Conservation (phyloP, 2,797 vertebrate species). For the Syndactyla subalaris region DNA sequence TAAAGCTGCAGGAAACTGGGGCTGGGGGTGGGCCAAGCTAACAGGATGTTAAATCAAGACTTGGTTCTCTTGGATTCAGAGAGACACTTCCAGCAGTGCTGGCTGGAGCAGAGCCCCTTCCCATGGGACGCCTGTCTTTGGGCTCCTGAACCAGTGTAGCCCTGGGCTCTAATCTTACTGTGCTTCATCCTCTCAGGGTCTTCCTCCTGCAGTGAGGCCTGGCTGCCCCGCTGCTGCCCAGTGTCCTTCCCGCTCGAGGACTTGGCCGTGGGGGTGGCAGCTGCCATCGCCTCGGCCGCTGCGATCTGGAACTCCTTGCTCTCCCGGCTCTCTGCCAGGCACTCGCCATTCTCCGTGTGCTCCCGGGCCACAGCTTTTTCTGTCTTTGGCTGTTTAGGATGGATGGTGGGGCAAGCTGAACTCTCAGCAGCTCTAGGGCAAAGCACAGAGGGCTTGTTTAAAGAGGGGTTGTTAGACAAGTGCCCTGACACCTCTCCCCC, state of each 20-base stretch:
- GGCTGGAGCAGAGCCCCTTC: background rate
- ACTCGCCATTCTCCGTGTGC: conserved; percentile 87
- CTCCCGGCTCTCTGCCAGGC: conserved; percentile 71
- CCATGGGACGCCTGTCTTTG: accelerated
- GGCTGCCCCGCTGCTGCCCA: conserved; percentile 72
- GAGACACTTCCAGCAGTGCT: accelerated
- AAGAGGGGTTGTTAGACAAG: conserved; percentile 43
- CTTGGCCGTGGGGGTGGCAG: conserved; percentile 60
- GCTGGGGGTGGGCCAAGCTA: background rate
- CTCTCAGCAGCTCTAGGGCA: conserved; percentile 86
- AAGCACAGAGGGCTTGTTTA: conserved; percentile 64
- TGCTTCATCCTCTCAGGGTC: conserved; percentile 94
- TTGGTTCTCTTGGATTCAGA: background rate
- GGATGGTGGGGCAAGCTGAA: conserved; percentile 81
- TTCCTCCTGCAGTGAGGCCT: conserved; percentile 83
- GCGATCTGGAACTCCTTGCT: conserved; percentile 76
- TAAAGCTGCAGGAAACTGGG: background rate
- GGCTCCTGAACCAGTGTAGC: background rate
- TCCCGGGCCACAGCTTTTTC: conserved; percentile 81
- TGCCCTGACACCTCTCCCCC: conserved; percentile 2
- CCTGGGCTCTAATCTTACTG: conserved; percentile 86
- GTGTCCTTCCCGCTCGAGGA: conserved; percentile 78
- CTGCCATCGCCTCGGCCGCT: conserved; percentile 66
- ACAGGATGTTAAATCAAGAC: background rate
- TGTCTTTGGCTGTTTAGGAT: conserved; percentile 84